A percentile compares a stretch with the other conserved stretches of the same genome.
Conservation (phyloP, 2,888 invertebrate genomes). For the Dione juno region DNA sequence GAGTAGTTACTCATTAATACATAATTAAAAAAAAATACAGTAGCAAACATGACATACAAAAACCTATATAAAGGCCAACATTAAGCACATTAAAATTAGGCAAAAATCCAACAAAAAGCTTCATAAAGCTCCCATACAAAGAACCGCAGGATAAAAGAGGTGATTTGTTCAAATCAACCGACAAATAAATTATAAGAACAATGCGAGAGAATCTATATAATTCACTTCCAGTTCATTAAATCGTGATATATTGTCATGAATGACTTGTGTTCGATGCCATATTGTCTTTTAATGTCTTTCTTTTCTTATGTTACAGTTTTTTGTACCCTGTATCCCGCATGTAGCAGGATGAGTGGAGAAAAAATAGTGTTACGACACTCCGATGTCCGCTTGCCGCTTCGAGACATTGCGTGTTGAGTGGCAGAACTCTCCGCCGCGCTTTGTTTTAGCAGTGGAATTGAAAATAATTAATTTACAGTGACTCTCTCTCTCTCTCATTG, state of each 20-base stretch:
- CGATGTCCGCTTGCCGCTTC: neutral
- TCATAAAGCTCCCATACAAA: constrained; percentile 24
- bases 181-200: constrained; percentile 65
- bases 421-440: no score
- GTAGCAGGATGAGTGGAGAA: neutral
- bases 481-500: no score
- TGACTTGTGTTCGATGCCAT: constrained; percentile 49
- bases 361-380: neutral
- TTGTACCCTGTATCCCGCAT: neutral
- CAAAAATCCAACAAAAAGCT: constrained; percentile 2
- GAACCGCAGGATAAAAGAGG: constrained; percentile 40
- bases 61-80: neutral
- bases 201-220: constrained; percentile 66
- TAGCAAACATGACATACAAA: neutral
- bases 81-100: constrained; percentile 10
- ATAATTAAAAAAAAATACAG: neutral
- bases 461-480: no score
- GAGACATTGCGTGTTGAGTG: neutral
- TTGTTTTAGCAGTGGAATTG: no score
- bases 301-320: neutral
- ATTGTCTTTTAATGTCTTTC: constrained; percentile 31
- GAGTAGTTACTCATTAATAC: neutral
- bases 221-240: constrained; percentile 75
- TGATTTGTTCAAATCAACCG: constrained; percentile 63
- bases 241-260: constrained; percentile 68